phyloP scores from a whole-genome alignment of 2,797 vertebrate species.

The Coregonus suidteri region DNA sequence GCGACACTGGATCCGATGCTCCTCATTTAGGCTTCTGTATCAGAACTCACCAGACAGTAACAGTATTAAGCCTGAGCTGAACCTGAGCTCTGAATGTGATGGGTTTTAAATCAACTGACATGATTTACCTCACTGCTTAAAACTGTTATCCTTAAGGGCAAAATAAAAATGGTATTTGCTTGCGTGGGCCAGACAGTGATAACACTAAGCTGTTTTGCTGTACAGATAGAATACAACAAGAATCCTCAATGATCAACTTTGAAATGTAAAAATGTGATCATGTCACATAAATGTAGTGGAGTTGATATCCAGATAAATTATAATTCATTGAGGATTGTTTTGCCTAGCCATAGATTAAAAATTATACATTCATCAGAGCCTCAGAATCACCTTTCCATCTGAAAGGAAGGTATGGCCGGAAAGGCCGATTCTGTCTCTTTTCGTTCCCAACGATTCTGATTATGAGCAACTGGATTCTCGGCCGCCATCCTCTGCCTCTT shows the following conservation, averaged over 20 bases:
- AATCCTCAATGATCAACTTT: conserved; percentile 19
- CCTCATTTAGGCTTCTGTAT: conserved; percentile 12
- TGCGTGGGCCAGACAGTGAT: not conserved
- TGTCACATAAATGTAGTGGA: conserved; percentile 27
- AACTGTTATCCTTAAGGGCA: not conserved
- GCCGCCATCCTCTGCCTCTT: conserved; percentile 56
- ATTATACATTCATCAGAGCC: conserved; percentile 53
- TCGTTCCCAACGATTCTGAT: conserved; percentile 55
- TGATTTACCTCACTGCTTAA: not conserved
- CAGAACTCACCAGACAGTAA: conserved; percentile 36
- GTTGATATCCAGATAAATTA: conserved; percentile 20
- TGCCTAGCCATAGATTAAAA: conserved; percentile 41
- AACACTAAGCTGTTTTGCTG: not conserved
- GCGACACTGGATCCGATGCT: conserved; percentile 27
- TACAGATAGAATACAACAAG: not conserved
- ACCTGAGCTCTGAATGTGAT: not conserved
- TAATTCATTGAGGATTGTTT: conserved; percentile 34
- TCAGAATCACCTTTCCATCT: conserved; percentile 59
- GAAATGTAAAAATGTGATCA: conserved; percentile 28
- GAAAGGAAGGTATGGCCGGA: conserved; percentile 54
- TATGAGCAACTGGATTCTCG: conserved; percentile 39
- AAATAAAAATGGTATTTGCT: not conserved
- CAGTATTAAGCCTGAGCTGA: conserved; percentile 28
- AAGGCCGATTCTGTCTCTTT: conserved; percentile 57
- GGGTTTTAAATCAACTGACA: not conserved